phyloP scores from a whole-genome alignment of 2,888 invertebrate genomes.

The Phengaris arion region DNA sequence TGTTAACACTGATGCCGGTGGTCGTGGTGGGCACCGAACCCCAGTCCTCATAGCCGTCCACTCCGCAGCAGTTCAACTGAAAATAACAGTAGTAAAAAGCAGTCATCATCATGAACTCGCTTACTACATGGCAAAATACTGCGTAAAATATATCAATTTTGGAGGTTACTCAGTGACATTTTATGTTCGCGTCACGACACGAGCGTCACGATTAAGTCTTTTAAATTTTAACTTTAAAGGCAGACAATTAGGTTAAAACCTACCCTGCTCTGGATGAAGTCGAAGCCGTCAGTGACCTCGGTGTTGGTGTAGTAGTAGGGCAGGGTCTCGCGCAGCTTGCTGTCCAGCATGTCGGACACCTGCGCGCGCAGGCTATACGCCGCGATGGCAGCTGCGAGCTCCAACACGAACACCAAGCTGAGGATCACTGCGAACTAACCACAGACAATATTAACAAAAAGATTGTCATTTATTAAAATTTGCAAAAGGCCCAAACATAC shows the following conservation, averaged over 20 bases:
- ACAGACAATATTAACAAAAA: slow-evolving; percentile 6
- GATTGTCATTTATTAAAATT: too few species aligned
- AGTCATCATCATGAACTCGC: background rate
- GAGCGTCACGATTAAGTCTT: too few species aligned
- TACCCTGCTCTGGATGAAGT: slow-evolving; percentile 88
- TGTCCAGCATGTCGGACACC: slow-evolving; percentile 76
- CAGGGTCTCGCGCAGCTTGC: slow-evolving; percentile 82
- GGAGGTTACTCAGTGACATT: too few species aligned
- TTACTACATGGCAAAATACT: too few species aligned
- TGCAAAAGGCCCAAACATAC: too few species aligned
- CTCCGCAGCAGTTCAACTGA: slow-evolving; percentile 85
- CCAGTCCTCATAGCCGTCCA: slow-evolving; percentile 83
- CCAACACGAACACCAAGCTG: slow-evolving; percentile 87
- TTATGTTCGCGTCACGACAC: too few species aligned
- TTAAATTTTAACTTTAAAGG: too few species aligned
- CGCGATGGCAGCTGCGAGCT: slow-evolving; percentile 89
- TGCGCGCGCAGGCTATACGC: slow-evolving; percentile 85
- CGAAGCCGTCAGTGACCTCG: slow-evolving; percentile 83
- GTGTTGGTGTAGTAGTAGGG: slow-evolving; percentile 78
- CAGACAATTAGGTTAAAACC: slow-evolving; percentile 43
- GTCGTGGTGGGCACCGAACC: slow-evolving; percentile 48
- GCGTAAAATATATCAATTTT: too few species aligned
- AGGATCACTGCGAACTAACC: slow-evolving; percentile 88
- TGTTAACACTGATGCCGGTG: slow-evolving; percentile 55
- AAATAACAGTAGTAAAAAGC: slow-evolving; percentile 39